Percentiles rank a stretch among this genome's conserved stretches.
Conservation (phyloP, 2,888 invertebrate species). For the Tenthredo amoena region DNA sequence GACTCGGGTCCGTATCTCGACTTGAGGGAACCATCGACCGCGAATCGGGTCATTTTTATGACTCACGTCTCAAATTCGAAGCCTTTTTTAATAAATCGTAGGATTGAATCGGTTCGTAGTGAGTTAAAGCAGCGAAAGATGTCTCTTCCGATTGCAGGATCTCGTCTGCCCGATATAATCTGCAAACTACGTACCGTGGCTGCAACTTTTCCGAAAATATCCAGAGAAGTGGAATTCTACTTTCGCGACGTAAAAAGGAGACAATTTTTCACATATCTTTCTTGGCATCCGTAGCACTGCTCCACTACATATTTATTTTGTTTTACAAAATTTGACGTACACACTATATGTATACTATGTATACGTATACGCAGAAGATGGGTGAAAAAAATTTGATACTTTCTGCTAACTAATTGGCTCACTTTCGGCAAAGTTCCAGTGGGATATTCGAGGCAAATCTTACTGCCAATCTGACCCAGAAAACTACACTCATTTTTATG, state of each 20-base stretch:
- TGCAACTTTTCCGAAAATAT: neutral
- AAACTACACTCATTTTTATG: slow-evolving; percentile 26
- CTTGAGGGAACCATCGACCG: slow-evolving; percentile 10
- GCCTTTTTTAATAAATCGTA: neutral
- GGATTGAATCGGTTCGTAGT: neutral
- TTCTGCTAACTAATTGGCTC: slow-evolving; percentile 20
- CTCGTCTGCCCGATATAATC: neutral
- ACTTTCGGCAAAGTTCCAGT: slow-evolving; percentile 44
- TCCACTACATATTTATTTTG: neutral
- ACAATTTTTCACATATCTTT: slow-evolving; percentile 1
- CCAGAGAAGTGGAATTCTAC: neutral
- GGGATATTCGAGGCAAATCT: slow-evolving; percentile 6
- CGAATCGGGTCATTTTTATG: slow-evolving; percentile 28
- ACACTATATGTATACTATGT: no score
- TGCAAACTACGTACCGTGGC: no score
- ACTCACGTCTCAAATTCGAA: slow-evolving; percentile 11
- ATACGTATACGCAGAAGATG: neutral
- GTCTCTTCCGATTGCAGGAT: neutral
- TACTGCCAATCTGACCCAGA: slow-evolving; percentile 10
- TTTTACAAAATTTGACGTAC: neutral
- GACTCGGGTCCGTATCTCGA: slow-evolving; percentile 32
- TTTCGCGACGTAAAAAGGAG: neutral
- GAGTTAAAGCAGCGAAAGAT: neutral
- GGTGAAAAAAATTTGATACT: neutral
- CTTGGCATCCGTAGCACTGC: slow-evolving; percentile 12